phyloP scores from a whole-genome alignment of 1,140 invertebrate genomes.

The Steinernema feltiae region DNA sequence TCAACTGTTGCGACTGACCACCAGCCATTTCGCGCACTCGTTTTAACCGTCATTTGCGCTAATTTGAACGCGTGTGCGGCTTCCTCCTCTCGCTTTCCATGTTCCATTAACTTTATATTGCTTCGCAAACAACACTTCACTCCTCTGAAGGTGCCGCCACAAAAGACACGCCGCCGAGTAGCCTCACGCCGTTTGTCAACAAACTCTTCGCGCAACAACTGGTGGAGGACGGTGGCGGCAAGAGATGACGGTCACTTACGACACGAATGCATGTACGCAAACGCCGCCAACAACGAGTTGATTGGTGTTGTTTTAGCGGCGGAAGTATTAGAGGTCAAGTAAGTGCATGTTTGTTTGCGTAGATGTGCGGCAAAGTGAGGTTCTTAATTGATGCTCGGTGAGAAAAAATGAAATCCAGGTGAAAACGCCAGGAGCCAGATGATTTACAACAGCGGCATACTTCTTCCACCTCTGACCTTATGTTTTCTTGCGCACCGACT shows the following conservation, averaged over 20 bases:
- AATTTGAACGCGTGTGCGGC: neutral
- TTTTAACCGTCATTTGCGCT: constrained; percentile 9
- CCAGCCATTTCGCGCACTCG: neutral
- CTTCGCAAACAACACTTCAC: constrained; percentile 5
- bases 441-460: neutral
- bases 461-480: neutral
- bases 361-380: neutral
- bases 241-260: constrained; percentile 1
- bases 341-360: neutral
- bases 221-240: neutral
- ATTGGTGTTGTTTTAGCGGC: neutral
- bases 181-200: constrained; percentile 10
- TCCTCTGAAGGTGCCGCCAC: neutral
- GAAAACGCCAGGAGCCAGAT: neutral
- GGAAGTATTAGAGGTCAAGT: neutral
- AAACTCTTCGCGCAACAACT: neutral
- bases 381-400: neutral
- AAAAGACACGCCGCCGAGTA: neutral
- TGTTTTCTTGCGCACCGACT: neutral
- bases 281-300: neutral
- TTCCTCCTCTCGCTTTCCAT: constrained; percentile 2
- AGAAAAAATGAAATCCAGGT: neutral
- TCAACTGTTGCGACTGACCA: neutral
- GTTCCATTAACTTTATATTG: constrained; percentile 14
- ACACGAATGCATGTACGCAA: neutral